Percentiles rank a stretch among this genome's conserved stretches.
Conservation (phyloP, 1,140 invertebrate genomes). For the Drosophila repleta region DNA sequence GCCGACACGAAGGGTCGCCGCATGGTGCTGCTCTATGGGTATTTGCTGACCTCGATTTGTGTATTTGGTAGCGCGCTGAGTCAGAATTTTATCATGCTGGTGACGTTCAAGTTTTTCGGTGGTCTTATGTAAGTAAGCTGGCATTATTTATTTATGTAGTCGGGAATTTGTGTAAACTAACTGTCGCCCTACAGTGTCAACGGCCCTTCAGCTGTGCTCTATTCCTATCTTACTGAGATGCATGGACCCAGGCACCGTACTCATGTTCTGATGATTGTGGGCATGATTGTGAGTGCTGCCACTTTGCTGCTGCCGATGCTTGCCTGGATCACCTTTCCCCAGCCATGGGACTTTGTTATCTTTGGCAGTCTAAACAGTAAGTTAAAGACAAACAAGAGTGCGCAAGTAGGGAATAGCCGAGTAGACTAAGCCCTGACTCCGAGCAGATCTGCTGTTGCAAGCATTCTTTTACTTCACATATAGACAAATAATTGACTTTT, state of each 20-base stretch:
- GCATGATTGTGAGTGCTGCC: conserved; percentile 86
- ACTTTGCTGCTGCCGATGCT: conserved; percentile 85
- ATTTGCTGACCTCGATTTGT: conserved; percentile 88
- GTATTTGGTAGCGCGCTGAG: conserved; percentile 88
- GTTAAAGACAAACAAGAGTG: conserved; percentile 27
- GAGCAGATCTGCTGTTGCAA: too few species aligned
- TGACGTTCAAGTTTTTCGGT: conserved; percentile 89
- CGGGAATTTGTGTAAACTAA: background rate
- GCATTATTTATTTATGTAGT: conserved; percentile 22
- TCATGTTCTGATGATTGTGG: conserved; percentile 86
- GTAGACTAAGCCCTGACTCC: too few species aligned
- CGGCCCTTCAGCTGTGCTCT: conserved; percentile 89
- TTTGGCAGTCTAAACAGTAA: conserved; percentile 86
- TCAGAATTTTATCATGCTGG: conserved; percentile 88
- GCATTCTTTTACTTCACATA: too few species aligned
- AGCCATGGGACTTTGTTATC: conserved; percentile 83
- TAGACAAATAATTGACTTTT: background rate
- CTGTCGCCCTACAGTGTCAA: conserved; percentile 86
- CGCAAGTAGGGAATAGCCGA: too few species aligned
- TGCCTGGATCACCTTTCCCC: conserved; percentile 86
- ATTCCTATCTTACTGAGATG: conserved; percentile 89
- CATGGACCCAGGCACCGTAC: conserved; percentile 87
- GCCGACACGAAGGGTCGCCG: conserved; percentile 91
- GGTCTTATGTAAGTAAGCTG: conserved; percentile 89
- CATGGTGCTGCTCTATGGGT: conserved; percentile 89